Evolutionary conservation across 2,797 vertebrate genomes (phyloP), one percentile per base, ranked within the genome.

Genomic region (Valencia hispanica): DNA sequence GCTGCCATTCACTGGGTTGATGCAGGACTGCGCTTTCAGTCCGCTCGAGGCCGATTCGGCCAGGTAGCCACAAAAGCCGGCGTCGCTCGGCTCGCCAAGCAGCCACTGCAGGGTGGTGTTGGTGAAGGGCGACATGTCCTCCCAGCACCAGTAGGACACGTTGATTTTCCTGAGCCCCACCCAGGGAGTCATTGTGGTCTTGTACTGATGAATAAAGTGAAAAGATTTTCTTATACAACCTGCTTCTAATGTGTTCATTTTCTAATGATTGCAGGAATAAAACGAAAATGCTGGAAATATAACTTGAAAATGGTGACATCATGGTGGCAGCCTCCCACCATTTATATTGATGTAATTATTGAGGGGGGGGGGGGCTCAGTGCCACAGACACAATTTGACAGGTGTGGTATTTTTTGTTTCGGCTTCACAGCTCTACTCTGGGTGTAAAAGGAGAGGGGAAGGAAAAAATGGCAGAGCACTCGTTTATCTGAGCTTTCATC

Each of bases 111-210:
- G 93, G 0, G 94, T 95, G 79, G 95, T 97, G 95, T 99, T 99
- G 63, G 97, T 97, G 91, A 99, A 99, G 10, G 98, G 97, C 0
- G 98, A 99, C 97, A 99, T 98, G 90, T 99, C 98, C 84, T 99
- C 98, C 98, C 98, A 99, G 93, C 98, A 98, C 98, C 98, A 99
- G 71, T 99, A 99, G 0, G 98, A 99, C 70, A 99, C 96, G 1
- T 99, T 99, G 91, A 99, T 98, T 77, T 99, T 99, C 89, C 97
- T 93, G 70, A 99, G 94, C 0, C 98, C 98, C 76, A 99, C 98
- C 98, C 98, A 99, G 0, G 98, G 98, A 0, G 97, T 99, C 92
- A 99, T 93, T 0, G 92, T 89, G 30, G 94, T 93, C 90, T 97
- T 99, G 77, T 95, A 95, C 98, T 99, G 87, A 41, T 73, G 27